These are phyloP conservation scores for Marmota flaviventris DNA, from an alignment of 2,113 vertebrate species.

Conservation along the genomic window DNA sequence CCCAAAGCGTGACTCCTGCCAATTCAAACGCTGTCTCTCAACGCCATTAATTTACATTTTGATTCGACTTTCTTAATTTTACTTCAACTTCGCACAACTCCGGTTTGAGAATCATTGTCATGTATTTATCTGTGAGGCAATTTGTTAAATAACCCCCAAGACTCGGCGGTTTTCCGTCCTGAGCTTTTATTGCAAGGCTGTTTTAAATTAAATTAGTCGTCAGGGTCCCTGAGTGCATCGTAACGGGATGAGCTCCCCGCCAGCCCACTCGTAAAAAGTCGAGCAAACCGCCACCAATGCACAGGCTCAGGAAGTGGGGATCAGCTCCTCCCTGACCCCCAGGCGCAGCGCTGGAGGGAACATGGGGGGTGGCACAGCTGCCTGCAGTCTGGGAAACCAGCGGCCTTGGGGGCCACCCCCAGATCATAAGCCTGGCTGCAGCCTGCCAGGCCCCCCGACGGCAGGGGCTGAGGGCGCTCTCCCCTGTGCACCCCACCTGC, in stretches of 20 bases:
- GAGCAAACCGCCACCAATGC: not conserved
- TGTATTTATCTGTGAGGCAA: constrained; percentile 83
- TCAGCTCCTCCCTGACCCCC: not conserved
- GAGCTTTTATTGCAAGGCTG: constrained; percentile 77
- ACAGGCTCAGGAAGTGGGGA: not conserved
- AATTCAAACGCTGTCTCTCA: constrained; percentile 42
- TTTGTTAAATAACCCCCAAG: constrained; percentile 85
- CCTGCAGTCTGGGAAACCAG: not conserved
- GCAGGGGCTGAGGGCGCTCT: not conserved
- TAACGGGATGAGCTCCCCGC: constrained; percentile 66
- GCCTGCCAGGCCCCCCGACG: not conserved
- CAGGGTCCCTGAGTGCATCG: constrained; percentile 73
- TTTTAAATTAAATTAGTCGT: constrained; percentile 82
- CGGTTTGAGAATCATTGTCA: constrained; percentile 77
- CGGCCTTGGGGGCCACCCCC: not conserved
- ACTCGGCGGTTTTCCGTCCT: constrained; percentile 74
- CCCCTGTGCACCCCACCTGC: not conserved
- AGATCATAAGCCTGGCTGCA: too few species aligned
- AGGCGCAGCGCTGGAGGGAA: not conserved
- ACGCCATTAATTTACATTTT: constrained; percentile 79
- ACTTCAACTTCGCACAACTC: constrained; percentile 64
- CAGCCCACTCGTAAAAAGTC: constrained; percentile 67
- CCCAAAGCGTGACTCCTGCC: not conserved
- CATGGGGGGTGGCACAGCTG: fast-evolving
- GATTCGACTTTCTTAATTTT: constrained; percentile 81